Conservation (phyloP, 1,140 invertebrate genomes). For the Trichomalopsis sarcophagae region DNA sequence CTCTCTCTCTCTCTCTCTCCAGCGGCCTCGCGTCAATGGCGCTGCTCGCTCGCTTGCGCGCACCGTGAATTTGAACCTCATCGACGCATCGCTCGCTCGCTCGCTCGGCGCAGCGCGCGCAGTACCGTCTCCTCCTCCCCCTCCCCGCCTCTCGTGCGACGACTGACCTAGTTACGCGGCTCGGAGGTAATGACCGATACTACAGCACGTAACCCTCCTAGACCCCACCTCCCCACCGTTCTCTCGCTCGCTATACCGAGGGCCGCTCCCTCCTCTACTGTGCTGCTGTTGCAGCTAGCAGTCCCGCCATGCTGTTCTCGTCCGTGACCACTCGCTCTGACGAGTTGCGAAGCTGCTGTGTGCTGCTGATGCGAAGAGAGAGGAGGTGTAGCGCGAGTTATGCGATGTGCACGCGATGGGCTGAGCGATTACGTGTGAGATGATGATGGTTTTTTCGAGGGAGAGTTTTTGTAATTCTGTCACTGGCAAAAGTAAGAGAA, state of each 20-base stretch:
- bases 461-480: too few species aligned
- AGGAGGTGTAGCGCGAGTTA: background rate
- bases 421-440: background rate
- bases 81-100: conserved; percentile 39
- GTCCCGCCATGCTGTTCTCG: conserved; percentile 40
- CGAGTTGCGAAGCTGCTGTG: background rate
- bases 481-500: too few species aligned
- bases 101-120: conserved; percentile 7
- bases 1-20: background rate
- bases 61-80: conserved; percentile 50
- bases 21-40: conserved; percentile 54
- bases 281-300: conserved; percentile 39
- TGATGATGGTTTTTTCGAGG: background rate
- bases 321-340: conserved; percentile 10
- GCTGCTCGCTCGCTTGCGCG: conserved; percentile 32
- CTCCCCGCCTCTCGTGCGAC: conserved; percentile 61
- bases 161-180: conserved; percentile 74
- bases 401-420: conserved; percentile 1
- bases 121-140: background rate
- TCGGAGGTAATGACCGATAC: conserved; percentile 76
- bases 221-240: conserved; percentile 52
- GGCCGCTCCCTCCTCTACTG: conserved; percentile 39
- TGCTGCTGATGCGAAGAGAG: background rate
- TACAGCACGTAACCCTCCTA: conserved; percentile 68
- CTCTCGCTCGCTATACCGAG: conserved; percentile 33